Evolutionary conservation across 2,888 invertebrate genomes (phyloP).

Genomic region (Eupelmus urozonus): DNA sequence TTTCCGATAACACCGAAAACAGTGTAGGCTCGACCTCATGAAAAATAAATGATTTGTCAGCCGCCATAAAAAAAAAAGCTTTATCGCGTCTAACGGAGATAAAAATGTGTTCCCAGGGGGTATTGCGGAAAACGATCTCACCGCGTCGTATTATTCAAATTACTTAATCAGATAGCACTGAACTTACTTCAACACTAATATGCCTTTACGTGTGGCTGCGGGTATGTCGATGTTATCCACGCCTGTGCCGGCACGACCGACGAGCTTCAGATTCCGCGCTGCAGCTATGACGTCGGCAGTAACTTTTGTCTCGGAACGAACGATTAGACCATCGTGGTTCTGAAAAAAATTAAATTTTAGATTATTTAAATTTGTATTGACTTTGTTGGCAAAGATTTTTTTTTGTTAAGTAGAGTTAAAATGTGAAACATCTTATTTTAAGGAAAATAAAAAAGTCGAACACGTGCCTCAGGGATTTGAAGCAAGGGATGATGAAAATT

Average conservation of each 20-base stretch:
- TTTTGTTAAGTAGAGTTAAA: too few species aligned
- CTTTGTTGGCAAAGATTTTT: too few species aligned
- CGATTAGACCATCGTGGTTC: slow-evolving; percentile 94
- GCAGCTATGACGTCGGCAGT: slow-evolving; percentile 90
- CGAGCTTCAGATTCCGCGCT: slow-evolving; percentile 87
- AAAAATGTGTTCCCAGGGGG: slow-evolving; percentile 35
- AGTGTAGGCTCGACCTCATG: too few species aligned
- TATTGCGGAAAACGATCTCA: neutral
- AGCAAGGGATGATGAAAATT: too few species aligned
- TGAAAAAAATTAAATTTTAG: too few species aligned
- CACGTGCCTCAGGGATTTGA: too few species aligned
- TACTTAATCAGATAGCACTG: neutral
- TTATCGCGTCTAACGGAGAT: slow-evolving; percentile 15
- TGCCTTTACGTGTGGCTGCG: slow-evolving; percentile 89
- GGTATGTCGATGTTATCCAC: slow-evolving; percentile 97
- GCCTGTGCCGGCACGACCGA: slow-evolving; percentile 98
- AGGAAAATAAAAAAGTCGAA: too few species aligned
- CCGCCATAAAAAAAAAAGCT: neutral
- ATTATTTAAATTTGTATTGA: too few species aligned
- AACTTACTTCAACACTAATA: slow-evolving; percentile 95
- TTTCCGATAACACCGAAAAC: too few species aligned
- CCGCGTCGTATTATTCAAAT: neutral
- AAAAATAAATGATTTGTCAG: neutral
- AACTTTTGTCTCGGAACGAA: slow-evolving; percentile 96
- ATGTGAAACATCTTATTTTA: too few species aligned